Percentiles rank a stretch among this genome's conserved stretches.
Conservation (phyloP, 2,113 vertebrate genomes). For the Rafetus swinhoei region DNA sequence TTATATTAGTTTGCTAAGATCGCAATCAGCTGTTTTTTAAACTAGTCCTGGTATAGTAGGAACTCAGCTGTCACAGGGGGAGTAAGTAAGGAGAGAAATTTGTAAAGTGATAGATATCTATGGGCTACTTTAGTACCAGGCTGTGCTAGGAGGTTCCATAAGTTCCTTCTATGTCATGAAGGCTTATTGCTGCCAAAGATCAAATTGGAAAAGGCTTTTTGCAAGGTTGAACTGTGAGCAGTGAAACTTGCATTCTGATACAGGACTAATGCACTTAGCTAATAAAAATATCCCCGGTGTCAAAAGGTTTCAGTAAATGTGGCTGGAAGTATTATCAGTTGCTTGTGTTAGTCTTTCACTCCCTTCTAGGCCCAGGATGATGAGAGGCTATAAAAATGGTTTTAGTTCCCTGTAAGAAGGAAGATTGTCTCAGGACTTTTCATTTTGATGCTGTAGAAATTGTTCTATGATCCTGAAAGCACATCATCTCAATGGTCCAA, state of each 20-base stretch:
- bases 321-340: slow-evolving; percentile 72
- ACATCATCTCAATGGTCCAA: not conserved
- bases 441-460: not conserved
- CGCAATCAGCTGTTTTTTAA: not conserved
- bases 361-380: slow-evolving; percentile 34
- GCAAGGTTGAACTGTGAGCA: slow-evolving; percentile 76
- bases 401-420: slow-evolving; percentile 61
- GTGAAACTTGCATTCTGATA: slow-evolving; percentile 77
- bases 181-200: slow-evolving; percentile 70
- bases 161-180: slow-evolving; percentile 70
- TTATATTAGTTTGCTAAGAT: not conserved
- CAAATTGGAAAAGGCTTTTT: slow-evolving; percentile 82
- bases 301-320: slow-evolving; percentile 80
- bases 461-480: not conserved
- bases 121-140: slow-evolving; percentile 35
- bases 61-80: not conserved
- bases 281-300: slow-evolving; percentile 81
- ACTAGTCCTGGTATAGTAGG: rapidly evolving
- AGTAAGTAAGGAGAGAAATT: not conserved
- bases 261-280: slow-evolving; percentile 77
- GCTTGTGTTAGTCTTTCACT: slow-evolving; percentile 51
- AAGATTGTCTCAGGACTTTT: slow-evolving; percentile 3
- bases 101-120: not conserved
- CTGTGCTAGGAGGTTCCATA: slow-evolving; percentile 58
- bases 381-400: slow-evolving; percentile 63